Evolutionary conservation across 2,113 vertebrate genomes (phyloP).

Genomic region (Blennius ocellaris): DNA sequence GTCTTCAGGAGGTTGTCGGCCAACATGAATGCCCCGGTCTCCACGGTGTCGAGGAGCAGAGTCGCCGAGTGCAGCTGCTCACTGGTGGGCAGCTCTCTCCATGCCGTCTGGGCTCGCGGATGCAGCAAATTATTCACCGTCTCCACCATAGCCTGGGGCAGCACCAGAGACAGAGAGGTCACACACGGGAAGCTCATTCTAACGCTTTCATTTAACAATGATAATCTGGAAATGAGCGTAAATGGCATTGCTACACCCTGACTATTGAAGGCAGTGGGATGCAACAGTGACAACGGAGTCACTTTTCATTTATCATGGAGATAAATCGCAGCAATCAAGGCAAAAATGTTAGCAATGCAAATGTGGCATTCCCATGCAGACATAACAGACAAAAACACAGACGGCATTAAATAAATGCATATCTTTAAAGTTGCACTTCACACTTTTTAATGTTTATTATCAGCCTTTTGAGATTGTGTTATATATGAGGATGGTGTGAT

Average conservation of each 20-base stretch:
- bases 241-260: constrained; percentile 29
- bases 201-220: constrained; percentile 13
- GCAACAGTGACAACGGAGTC: constrained; percentile 40
- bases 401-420: constrained; percentile 15
- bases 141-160: constrained; percentile 95
- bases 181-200: constrained; percentile 31
- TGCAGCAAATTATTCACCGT: constrained; percentile 98
- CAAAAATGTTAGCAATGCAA: constrained; percentile 55
- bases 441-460: constrained; percentile 27
- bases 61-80: constrained; percentile 97
- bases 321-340: constrained; percentile 54
- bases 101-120: constrained; percentile 90
- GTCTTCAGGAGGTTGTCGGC: constrained; percentile 99
- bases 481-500: constrained; percentile 39
- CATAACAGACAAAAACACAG: constrained; percentile 30
- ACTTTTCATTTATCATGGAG: constrained; percentile 58
- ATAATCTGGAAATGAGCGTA: constrained; percentile 31
- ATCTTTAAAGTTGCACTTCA: constrained; percentile 5
- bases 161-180: constrained; percentile 54
- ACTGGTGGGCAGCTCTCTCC: constrained; percentile 91
- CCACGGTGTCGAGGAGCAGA: constrained; percentile 95
- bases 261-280: constrained; percentile 41
- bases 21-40: constrained; percentile 96
- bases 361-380: constrained; percentile 73
- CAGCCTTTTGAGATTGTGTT: background rate